These are phyloP conservation scores for Ageneiosus marmoratus DNA, from an alignment of 2,113 vertebrate genomes.

Conservation along the genomic window DNA sequence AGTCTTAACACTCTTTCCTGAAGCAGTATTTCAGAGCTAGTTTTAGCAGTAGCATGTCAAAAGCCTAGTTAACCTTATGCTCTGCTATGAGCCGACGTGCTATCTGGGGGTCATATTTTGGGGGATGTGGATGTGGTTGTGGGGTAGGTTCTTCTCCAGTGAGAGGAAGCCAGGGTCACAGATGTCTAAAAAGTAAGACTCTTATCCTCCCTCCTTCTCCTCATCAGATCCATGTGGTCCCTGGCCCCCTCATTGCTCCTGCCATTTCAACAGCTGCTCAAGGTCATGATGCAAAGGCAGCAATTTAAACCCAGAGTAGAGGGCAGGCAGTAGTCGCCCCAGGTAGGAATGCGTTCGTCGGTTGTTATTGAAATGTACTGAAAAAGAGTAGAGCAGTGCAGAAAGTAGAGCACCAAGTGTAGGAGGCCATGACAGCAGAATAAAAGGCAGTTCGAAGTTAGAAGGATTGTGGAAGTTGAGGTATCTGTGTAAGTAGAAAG, in stretches of 20 bases:
- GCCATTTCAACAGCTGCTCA: slow-evolving; percentile 42
- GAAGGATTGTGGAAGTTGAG: not conserved
- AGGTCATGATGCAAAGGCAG: slow-evolving; percentile 54
- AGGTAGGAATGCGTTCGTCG: not conserved
- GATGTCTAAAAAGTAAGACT: slow-evolving; percentile 29
- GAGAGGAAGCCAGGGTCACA: slow-evolving; percentile 25
- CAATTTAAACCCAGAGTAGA: slow-evolving; percentile 42
- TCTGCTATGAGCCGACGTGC: not conserved
- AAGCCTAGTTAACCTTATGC: not conserved
- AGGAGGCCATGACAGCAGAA: slow-evolving; percentile 7
- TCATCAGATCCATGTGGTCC: not conserved
- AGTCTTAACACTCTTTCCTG: not conserved
- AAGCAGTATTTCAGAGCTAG: slow-evolving; percentile 27
- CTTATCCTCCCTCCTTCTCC: slow-evolving; percentile 18
- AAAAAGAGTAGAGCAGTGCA: not conserved
- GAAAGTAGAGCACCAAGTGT: not conserved
- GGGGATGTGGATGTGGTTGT: too few relatives aligned
- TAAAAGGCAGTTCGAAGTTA: not conserved
- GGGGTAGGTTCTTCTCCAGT: not conserved
- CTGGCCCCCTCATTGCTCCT: not conserved
- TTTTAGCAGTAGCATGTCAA: not conserved
- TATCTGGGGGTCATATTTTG: slow-evolving; percentile 31
- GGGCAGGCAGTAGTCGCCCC: not conserved
- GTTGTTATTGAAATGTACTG: slow-evolving; percentile 8
- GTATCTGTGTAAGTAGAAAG: slow-evolving; percentile 33